Conservation (phyloP, 2,797 vertebrate species). For the Percopsis omiscomaycus region DNA sequence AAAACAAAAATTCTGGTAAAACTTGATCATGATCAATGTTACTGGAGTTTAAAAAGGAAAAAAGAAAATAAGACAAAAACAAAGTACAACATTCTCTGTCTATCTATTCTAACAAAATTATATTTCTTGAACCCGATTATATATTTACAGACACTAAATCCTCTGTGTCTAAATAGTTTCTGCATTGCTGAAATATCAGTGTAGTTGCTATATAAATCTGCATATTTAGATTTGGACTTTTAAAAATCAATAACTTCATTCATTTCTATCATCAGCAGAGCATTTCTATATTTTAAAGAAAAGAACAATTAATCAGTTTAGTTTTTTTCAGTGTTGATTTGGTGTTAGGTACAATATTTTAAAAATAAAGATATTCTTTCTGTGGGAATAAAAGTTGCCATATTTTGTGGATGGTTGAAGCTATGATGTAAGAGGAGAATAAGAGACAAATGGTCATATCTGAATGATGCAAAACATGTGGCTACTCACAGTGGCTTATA, state of each 20-base stretch:
- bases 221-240: no score
- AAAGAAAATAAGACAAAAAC: no score
- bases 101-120: no score
- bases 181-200: no score
- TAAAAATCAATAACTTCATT: not conserved
- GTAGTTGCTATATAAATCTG: no score
- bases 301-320: slow-evolving; percentile 8
- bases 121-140: no score
- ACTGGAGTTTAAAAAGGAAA: no score
- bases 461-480: not conserved
- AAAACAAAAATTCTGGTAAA: slow-evolving; percentile 6
- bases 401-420: slow-evolving; percentile 12
- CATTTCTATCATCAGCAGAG: not conserved
- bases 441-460: not conserved
- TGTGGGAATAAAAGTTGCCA: slow-evolving; percentile 31
- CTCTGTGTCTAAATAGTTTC: no score
- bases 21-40: no score
- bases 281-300: not conserved
- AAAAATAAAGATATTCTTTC: slow-evolving; percentile 23
- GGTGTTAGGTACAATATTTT: slow-evolving; percentile 22
- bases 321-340: not conserved
- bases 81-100: no score
- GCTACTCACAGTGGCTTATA: slow-evolving; percentile 2
- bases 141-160: no score
- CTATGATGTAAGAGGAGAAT: slow-evolving; percentile 9